Percentiles rank a stretch among this genome's conserved stretches.
These are phyloP conservation scores for Drosophila sulfurigaster DNA, from an alignment of 1,140 invertebrate species.

Conservation along the genomic window DNA sequence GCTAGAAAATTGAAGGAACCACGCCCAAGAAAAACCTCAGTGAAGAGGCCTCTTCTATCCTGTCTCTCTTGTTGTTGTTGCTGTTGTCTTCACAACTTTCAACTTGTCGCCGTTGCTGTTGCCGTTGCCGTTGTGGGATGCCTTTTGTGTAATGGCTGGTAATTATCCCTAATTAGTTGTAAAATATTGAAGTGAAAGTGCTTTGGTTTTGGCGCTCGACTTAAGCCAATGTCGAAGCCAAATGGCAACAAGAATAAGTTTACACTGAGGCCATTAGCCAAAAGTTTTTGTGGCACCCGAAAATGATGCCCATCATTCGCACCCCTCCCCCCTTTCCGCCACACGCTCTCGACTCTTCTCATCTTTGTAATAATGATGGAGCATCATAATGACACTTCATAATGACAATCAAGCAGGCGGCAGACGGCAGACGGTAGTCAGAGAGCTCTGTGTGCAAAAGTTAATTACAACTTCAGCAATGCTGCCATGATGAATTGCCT, in stretches of 20 bases:
- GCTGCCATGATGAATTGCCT: constrained; percentile 60
- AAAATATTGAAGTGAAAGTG: constrained; percentile 78
- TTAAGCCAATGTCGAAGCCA: constrained; percentile 5
- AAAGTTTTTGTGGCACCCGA: constrained; percentile 46
- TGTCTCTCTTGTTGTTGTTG: constrained; percentile 54
- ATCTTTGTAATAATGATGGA: constrained; percentile 27
- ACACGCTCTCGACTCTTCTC: too few relatives aligned
- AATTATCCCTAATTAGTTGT: constrained; percentile 82
- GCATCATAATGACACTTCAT: constrained; percentile 42
- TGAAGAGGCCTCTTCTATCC: constrained; percentile 16
- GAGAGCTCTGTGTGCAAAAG: constrained; percentile 24
- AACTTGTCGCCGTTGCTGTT: constrained; percentile 55
- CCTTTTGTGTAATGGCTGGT: constrained; percentile 70
- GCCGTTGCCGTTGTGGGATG: constrained; percentile 33
- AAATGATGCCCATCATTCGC: constrained; percentile 9
- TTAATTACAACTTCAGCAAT: constrained; percentile 54
- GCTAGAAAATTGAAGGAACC: background rate
- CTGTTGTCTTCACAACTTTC: constrained; percentile 43
- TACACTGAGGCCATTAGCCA: constrained; percentile 54
- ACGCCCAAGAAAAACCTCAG: too few relatives aligned
- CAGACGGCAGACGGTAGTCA: too few relatives aligned
- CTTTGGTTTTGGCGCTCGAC: constrained; percentile 43
- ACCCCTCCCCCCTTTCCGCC: background rate
- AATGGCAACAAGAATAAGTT: constrained; percentile 34
- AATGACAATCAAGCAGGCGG: constrained; percentile 48